Evolutionary conservation across 2,113 vertebrate species (phyloP).

Genomic region (Engystomops pustulosus): DNA sequence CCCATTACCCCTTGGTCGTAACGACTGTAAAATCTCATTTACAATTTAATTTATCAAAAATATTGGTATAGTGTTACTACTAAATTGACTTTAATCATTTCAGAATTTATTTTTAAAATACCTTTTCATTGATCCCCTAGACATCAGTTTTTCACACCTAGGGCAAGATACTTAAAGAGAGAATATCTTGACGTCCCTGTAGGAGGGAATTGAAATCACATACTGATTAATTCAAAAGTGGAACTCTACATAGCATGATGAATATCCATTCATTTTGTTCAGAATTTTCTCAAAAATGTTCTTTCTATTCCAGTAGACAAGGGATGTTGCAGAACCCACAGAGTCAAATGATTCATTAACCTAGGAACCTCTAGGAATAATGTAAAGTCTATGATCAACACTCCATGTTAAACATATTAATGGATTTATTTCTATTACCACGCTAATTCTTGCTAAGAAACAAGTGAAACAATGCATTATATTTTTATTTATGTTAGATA

Average conservation of each 20-base stretch:
- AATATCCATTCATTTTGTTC: slow-evolving; percentile 14
- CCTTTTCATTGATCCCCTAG: too few relatives aligned
- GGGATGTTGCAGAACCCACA: not conserved
- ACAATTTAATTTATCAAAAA: too few relatives aligned
- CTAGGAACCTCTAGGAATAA: slow-evolving; percentile 7
- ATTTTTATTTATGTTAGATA: too few relatives aligned
- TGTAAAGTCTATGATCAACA: slow-evolving; percentile 18
- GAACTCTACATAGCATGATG: not conserved
- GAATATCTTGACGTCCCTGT: not conserved
- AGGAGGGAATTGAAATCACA: slow-evolving; percentile 26
- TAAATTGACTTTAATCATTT: too few relatives aligned
- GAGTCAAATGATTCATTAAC: slow-evolving; percentile 24
- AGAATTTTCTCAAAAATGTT: slow-evolving; percentile 9
- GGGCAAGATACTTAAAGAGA: not conserved
- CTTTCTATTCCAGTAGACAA: slow-evolving; percentile 19
- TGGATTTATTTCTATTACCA: not conserved
- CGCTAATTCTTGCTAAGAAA: not conserved
- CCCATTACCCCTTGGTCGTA: too few relatives aligned
- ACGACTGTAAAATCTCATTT: too few relatives aligned
- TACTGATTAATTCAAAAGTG: slow-evolving; percentile 27
- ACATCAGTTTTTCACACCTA: too few relatives aligned
- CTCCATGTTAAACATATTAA: slow-evolving; percentile 16
- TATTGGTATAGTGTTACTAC: too few relatives aligned
- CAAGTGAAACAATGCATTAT: too few relatives aligned
- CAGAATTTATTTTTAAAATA: too few relatives aligned